Evolutionary conservation across 1,140 invertebrate genomes (phyloP).

Genomic region (Drosophila serrata): DNA sequence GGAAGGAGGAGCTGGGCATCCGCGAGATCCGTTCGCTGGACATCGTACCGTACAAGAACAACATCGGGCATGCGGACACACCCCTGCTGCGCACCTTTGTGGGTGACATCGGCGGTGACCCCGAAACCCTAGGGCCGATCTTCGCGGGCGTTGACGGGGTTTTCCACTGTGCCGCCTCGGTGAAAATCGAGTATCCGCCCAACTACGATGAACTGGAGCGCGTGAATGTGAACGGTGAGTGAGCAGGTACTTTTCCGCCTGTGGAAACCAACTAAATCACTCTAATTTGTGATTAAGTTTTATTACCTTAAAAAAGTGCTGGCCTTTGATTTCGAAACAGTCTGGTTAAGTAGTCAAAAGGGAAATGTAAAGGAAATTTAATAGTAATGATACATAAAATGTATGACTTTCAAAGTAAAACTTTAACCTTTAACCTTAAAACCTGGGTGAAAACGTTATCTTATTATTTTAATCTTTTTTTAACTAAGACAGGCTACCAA

Average conservation of each 20-base stretch:
- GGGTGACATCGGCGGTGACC: constrained; percentile 86
- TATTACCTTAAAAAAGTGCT: not conserved
- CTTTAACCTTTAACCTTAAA: too few species aligned
- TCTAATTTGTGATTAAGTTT: constrained; percentile 2
- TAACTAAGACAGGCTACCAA: too few species aligned
- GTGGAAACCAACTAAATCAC: not conserved
- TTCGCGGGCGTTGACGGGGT: constrained; percentile 87
- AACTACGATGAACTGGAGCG: constrained; percentile 86
- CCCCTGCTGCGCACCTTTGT: constrained; percentile 85
- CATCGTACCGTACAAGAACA: constrained; percentile 87
- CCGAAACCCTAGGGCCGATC: constrained; percentile 83
- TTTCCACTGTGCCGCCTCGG: constrained; percentile 88
- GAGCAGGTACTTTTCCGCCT: constrained; percentile 9
- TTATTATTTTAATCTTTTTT: not conserved
- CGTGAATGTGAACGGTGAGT: constrained; percentile 88
- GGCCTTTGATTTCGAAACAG: not conserved
- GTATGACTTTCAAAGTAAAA: not conserved
- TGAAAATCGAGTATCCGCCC: constrained; percentile 88
- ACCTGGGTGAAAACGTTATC: not conserved
- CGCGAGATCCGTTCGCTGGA: constrained; percentile 88
- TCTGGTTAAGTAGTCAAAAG: not conserved
- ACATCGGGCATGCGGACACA: constrained; percentile 84
- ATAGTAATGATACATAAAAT: not conserved
- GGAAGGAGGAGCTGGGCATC: constrained; percentile 84
- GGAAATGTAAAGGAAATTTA: not conserved